A percentile compares a stretch with the other conserved stretches of the same genome.
Evolutionary conservation across 2,888 invertebrate genomes (phyloP).

Genomic region (Dolichopus griseipennis): DNA sequence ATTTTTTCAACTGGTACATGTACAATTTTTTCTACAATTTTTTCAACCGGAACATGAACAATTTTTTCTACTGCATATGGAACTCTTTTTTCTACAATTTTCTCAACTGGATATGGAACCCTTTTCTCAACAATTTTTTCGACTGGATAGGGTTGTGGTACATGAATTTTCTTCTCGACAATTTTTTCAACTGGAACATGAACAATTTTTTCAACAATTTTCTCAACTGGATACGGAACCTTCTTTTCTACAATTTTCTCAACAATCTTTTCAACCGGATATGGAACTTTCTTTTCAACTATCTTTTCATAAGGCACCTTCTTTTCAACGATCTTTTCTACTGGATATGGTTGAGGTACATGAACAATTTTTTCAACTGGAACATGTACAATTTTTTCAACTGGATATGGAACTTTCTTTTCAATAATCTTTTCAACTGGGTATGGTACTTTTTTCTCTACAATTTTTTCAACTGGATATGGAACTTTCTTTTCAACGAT

Average conservation of each 20-base stretch:
- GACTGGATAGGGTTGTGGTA: conserved; percentile 29
- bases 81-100: conserved; percentile 45
- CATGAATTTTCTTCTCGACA: conserved; percentile 28
- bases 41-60: conserved; percentile 44
- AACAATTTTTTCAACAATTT: conserved; percentile 33
- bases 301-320: conserved; percentile 39
- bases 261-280: conserved; percentile 35
- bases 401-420: conserved; percentile 42
- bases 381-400: conserved; percentile 43
- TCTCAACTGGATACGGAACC: conserved; percentile 46
- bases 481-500: conserved; percentile 33
- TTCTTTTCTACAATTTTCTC: conserved; percentile 35
- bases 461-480: conserved; percentile 35
- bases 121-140: conserved; percentile 35
- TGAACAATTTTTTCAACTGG: conserved; percentile 41
- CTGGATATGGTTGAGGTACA: conserved; percentile 38
- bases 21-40: conserved; percentile 39
- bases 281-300: conserved; percentile 39
- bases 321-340: conserved; percentile 26
- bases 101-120: conserved; percentile 45
- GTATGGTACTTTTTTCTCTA: conserved; percentile 37
- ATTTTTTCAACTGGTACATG: conserved; percentile 41
- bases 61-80: conserved; percentile 41
- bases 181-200: conserved; percentile 42
- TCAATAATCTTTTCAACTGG: conserved; percentile 35